Evolutionary conservation across 2,888 invertebrate species (phyloP), one percentile per base, ranked within the genome.

Genomic region (Cheilosia scutellata): DNA sequence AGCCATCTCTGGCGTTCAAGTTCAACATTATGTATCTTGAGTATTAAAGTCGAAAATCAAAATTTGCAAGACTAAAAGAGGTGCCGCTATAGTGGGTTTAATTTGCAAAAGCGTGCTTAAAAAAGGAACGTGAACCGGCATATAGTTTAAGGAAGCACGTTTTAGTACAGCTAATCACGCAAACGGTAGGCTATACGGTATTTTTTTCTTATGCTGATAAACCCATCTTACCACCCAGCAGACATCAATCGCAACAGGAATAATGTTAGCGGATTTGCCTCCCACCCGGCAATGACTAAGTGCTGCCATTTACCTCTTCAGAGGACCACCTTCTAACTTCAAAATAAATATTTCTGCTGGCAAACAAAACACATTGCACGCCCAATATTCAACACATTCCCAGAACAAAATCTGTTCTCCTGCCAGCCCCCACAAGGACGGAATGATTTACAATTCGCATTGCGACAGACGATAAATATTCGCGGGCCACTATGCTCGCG

Each of bases 371-470:
- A 11, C 49, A 58, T 16, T 55, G 55, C 29, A 47, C 65, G 20
- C 27, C 13, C 6, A 70, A 57, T 58, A 11, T 42, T 49, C 9
- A 4, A 20, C 27, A 16, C 27, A n/a, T 40, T 53, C 37, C 5
- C 29, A 27, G 42, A 53, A 37, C 51, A 11, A 37, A 66, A 27
- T 68, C 42, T 25, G 13, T 55, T n/a, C 42, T 70, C 31, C 25
- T 66, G 20, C 31, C 63, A 40, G 37, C 55, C 47, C 55, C 47
- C 47, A 57, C 65, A 55, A 33, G 47, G 16, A 51, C 47, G 20
- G 11, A 29, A 58, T 76, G 66, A 76, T 76, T 76, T 60, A 68
- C 58, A 31, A 27, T 16, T 47, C 13, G 9, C 51, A 33, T 7
- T 40, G 31, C 42, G 51, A 68, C 58, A 60, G 49, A 55, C 27